phyloP scores from a whole-genome alignment of 1,140 invertebrate species.

The Agrilus planipennis region DNA sequence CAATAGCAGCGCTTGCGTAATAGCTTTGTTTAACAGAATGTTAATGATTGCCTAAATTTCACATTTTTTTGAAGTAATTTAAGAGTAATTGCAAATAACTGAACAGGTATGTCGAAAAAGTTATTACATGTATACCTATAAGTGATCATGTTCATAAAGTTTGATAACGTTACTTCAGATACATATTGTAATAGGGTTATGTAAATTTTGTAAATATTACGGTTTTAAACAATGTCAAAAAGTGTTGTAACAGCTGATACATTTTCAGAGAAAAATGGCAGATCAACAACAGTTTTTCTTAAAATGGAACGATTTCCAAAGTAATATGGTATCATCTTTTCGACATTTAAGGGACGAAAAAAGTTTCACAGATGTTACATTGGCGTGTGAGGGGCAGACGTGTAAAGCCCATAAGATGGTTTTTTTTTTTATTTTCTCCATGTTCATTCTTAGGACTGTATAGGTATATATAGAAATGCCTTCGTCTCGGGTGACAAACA shows the following conservation, averaged over 20 bases:
- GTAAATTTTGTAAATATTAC: constrained; percentile 4
- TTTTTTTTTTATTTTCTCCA: too few relatives aligned
- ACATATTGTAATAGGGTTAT: constrained; percentile 4
- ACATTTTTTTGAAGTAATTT: background rate
- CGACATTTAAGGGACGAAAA: constrained; percentile 84
- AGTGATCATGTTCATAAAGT: too few relatives aligned
- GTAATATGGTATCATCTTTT: constrained; percentile 90
- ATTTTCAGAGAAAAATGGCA: constrained; percentile 44
- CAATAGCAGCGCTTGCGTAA: constrained; percentile 7
- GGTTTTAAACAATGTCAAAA: background rate
- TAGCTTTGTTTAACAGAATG: constrained; percentile 6
- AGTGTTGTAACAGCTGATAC: background rate
- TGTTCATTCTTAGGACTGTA: too few relatives aligned
- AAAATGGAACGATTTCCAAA: constrained; percentile 96
- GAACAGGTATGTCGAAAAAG: background rate
- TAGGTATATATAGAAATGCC: too few relatives aligned
- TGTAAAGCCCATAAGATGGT: constrained; percentile 96
- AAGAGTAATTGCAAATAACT: constrained; percentile 1
- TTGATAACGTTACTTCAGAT: too few relatives aligned
- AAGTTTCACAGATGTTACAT: constrained; percentile 85
- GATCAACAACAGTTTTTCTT: constrained; percentile 91
- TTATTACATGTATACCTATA: too few relatives aligned
- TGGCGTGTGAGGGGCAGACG: constrained; percentile 83
- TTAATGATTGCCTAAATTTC: constrained; percentile 6
- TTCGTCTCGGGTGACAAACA: too few relatives aligned